Conservation (phyloP, 1,140 invertebrate species). For the Drosophila willistoni region DNA sequence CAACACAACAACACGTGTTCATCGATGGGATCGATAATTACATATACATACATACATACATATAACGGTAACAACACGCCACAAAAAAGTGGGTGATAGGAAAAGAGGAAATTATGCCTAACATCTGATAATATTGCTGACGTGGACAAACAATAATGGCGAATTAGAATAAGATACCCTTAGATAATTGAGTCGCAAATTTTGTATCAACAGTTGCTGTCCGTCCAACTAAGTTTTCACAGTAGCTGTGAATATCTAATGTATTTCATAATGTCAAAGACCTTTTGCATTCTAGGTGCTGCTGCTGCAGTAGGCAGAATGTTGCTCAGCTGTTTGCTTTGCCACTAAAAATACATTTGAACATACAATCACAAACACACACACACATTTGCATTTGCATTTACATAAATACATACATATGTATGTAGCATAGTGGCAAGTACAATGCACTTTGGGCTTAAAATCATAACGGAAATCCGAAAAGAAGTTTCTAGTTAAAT, state of each 20-base stretch:
- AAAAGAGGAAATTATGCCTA: background rate
- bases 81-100: background rate
- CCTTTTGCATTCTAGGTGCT: conserved; percentile 18
- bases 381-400: background rate
- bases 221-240: no score
- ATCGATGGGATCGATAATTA: background rate
- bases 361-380: conserved; percentile 16
- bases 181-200: no score
- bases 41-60: background rate
- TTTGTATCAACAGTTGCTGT: no score
- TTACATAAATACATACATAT: no score
- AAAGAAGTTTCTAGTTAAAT: conserved; percentile 15
- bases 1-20: conserved; percentile 1
- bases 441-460: conserved; percentile 11
- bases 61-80: background rate
- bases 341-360: conserved; percentile 39
- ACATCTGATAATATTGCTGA: background rate
- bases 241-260: background rate
- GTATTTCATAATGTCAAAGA: conserved; percentile 23
- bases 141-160: conserved; percentile 7
- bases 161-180: background rate
- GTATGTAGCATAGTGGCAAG: conserved; percentile 19
- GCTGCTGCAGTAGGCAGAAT: background rate
- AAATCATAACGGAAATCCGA: conserved; percentile 14
- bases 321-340: conserved; percentile 35